phyloP scores from a whole-genome alignment of 2,888 invertebrate genomes.

The Exocentrus adspersus region DNA sequence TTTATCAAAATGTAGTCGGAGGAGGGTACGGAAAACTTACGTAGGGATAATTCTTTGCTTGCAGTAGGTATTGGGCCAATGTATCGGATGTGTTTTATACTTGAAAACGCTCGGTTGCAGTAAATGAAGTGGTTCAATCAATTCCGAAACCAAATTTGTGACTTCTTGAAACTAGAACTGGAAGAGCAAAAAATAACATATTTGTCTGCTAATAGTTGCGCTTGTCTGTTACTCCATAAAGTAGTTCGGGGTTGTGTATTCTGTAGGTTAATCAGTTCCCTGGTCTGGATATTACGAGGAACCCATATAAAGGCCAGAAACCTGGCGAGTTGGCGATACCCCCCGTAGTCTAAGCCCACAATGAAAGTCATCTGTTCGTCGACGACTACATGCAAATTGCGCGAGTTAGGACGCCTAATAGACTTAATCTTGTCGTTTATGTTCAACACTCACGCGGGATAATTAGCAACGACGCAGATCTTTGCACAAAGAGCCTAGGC shows the following conservation, averaged over 20 bases:
- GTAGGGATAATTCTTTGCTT: too few relatives aligned
- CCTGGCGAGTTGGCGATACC: conserved; percentile 17
- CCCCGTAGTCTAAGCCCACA: conserved; percentile 25
- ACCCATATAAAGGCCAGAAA: not conserved
- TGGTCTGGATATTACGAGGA: not conserved
- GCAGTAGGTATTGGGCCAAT: too few relatives aligned
- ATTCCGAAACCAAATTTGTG: too few relatives aligned
- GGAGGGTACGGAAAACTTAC: too few relatives aligned
- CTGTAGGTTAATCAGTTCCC: not conserved
- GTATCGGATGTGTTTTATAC: too few relatives aligned
- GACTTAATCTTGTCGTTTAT: conserved; percentile 65
- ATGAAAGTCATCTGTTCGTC: conserved; percentile 50
- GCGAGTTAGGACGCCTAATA: conserved; percentile 64
- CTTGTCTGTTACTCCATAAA: too few relatives aligned
- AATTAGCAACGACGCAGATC: conserved; percentile 62
- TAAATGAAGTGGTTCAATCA: too few relatives aligned
- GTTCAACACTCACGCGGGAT: conserved; percentile 64
- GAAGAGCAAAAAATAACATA: too few relatives aligned
- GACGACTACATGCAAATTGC: conserved; percentile 62
- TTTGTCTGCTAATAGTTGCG: too few relatives aligned
- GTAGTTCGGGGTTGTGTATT: too few relatives aligned
- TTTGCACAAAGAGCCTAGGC: conserved; percentile 56
- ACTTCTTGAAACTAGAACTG: too few relatives aligned
- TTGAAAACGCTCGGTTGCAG: too few relatives aligned
- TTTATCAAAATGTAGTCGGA: not conserved